Evolutionary conservation across 1,140 invertebrate genomes (phyloP), one percentile per base, ranked within the genome.

Genomic region (Polypedilum vanderplanki): DNA sequence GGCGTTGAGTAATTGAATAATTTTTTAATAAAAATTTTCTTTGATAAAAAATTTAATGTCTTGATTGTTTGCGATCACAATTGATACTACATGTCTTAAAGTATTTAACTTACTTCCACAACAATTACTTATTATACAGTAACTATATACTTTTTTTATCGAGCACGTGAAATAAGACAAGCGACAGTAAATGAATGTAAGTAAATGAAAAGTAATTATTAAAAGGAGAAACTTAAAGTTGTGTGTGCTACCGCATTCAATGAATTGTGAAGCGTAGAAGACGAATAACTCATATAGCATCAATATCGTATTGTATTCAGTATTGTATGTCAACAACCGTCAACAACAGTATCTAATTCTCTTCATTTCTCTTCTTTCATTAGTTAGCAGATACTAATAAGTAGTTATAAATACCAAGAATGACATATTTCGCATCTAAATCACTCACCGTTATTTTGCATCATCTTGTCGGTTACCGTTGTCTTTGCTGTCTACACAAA

Each of bases 61-160:
- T 57, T n/a, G 46, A 57, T 57, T 57, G 46, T 57, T 57, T 57
- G 46, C 46, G 4, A 57, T n/a, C 46, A 57, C 46, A 57, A 57
- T n/a, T 57, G 10, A 57, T 57, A 57, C 46, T 57, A n/a, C n/a
- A n/a, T n/a, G 46, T 3, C 46, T 4, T 57, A 3, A 33, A 33
- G 24, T 33, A 33, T 33, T 33, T 5, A 33, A 33, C 24, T 57
- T 57, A 57, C 46, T 57, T 57, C 24, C 46, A 57, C 4, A 57
- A 57, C 9, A 57, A 57, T 57, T 57, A n/a, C 12, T 57, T 12
- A 57, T 57, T 57, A 33, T 33, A 33, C 1, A 33, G 5, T 33
- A 33, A 33, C 2, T 33, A 33, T 33, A 33, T 33, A 15, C 46
- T 12, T 57, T 57, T 57, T 57, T 57, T 57, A 57, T 57, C 46